A percentile compares a stretch with the other conserved stretches of the same genome.
Evolutionary conservation across 2,888 invertebrate genomes (phyloP).

Genomic region (Stenodema calcarata): DNA sequence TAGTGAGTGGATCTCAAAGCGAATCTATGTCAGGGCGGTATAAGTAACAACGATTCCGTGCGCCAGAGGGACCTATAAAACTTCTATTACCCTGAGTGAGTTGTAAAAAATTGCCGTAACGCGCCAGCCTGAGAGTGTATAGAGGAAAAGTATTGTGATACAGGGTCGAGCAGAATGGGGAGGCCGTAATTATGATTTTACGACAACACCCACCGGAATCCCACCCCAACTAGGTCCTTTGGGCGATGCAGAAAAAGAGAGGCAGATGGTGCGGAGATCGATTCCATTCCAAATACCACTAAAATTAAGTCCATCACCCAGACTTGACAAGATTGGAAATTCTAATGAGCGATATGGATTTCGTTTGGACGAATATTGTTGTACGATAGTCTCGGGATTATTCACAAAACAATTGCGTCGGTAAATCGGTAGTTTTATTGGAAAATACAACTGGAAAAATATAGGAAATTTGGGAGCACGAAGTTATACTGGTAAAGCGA

Average conservation of each 20-base stretch:
- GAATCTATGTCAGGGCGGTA: neutral
- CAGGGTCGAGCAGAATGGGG: neutral
- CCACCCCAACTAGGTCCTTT: neutral
- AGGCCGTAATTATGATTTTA: neutral
- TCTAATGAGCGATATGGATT: neutral
- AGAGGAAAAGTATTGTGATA: neutral
- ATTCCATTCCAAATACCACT: neutral
- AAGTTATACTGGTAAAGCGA: no score
- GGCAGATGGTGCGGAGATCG: neutral
- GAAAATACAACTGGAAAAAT: no score
- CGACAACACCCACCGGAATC: neutral
- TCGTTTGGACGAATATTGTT: neutral
- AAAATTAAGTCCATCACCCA: neutral
- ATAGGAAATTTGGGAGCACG: no score
- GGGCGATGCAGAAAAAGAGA: neutral
- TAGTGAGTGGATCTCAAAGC: neutral
- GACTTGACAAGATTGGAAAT: neutral
- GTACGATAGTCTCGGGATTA: no score
- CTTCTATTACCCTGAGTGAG: neutral
- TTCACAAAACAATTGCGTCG: no score
- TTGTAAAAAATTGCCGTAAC: neutral
- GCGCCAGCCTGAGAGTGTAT: neutral
- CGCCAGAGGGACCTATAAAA: neutral
- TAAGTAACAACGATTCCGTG: neutral
- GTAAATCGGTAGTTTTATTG: no score